Evolutionary conservation across 2,797 vertebrate species (phyloP).

Genomic region (Argyrosomus regius): DNA sequence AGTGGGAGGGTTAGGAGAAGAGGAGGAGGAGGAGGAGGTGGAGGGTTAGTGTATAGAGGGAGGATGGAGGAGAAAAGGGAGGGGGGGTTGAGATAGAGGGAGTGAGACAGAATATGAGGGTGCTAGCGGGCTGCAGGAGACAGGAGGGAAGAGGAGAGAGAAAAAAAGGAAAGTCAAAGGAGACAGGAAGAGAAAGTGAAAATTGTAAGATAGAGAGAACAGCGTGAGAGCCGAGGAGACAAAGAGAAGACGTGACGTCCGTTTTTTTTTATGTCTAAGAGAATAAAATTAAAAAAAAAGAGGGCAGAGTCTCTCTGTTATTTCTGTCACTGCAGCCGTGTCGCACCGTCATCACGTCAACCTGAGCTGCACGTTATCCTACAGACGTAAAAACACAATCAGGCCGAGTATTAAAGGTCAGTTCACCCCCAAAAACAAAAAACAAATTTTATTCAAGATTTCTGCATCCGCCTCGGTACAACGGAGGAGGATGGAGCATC

Average conservation of each 20-base stretch:
- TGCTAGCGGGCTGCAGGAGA: slow-evolving; percentile 46
- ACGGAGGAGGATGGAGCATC: neutral
- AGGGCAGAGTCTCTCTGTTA: neutral
- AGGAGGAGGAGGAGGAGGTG: neutral
- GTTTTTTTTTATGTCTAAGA: neutral
- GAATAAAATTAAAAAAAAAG: too few relatives aligned
- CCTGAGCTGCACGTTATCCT: neutral
- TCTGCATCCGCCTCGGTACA: neutral
- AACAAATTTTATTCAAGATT: neutral
- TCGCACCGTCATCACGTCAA: neutral
- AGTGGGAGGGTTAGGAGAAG: slow-evolving; percentile 25
- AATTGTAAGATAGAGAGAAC: slow-evolving; percentile 46
- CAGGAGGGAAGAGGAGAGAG: slow-evolving; percentile 22
- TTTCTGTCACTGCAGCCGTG: neutral
- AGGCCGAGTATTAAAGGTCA: neutral
- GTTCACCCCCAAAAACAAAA: neutral
- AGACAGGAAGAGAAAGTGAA: slow-evolving; percentile 41
- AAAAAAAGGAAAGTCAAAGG: slow-evolving; percentile 45
- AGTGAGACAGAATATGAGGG: slow-evolving; percentile 58
- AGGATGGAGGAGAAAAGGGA: slow-evolving; percentile 13
- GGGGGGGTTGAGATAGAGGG: slow-evolving; percentile 42
- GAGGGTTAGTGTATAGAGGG: slow-evolving; percentile 30
- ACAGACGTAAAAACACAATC: neutral
- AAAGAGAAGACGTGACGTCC: slow-evolving; percentile 15
- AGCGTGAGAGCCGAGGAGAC: slow-evolving; percentile 25